Percentiles rank a stretch among this genome's conserved stretches.
phyloP scores from a whole-genome alignment of 2,797 vertebrate genomes.

The Oreochromis mossambicus region DNA sequence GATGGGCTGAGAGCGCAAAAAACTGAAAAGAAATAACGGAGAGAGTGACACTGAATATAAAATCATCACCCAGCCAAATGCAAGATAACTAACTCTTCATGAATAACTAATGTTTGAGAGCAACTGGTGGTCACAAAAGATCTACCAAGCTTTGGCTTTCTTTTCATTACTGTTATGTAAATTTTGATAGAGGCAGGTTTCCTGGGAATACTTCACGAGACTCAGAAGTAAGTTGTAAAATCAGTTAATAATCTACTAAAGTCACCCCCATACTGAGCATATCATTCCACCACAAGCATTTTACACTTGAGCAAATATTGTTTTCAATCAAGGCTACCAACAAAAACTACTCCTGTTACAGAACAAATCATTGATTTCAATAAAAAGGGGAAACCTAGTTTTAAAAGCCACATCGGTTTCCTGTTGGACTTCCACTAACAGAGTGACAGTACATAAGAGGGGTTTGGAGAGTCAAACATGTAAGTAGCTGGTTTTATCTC shows the following conservation, averaged over 20 bases:
- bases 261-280: too few relatives aligned
- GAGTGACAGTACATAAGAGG: background rate
- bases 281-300: background rate
- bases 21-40: background rate
- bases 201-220: background rate
- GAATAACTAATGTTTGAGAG: background rate
- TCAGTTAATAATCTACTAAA: background rate
- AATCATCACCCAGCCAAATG: background rate
- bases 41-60: background rate
- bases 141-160: background rate
- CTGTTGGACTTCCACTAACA: background rate
- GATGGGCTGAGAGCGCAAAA: background rate
- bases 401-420: background rate
- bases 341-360: background rate
- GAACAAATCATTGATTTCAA: background rate
- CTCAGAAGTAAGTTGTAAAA: background rate
- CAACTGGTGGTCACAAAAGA: background rate
- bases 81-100: background rate
- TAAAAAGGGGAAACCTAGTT: background rate
- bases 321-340: background rate
- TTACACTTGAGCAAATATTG: background rate
- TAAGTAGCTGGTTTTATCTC: background rate
- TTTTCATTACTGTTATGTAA: background rate
- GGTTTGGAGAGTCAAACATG: background rate
- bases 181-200: background rate